Evolutionary conservation across 2,888 invertebrate genomes (phyloP).

Genomic region (Bhutanitis thaidina): DNA sequence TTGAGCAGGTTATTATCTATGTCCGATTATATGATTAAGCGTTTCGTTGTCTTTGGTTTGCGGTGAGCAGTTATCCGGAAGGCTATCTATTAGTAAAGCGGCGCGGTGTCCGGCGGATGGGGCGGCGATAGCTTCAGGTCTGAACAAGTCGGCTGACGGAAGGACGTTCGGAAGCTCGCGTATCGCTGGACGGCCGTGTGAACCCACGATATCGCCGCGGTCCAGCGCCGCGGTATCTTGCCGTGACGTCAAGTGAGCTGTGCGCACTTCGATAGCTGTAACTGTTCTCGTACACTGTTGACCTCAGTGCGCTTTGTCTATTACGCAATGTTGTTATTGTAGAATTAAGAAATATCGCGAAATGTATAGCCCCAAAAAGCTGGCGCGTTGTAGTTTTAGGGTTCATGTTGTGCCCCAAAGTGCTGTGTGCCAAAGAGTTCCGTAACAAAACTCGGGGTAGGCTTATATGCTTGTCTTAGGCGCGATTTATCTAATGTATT

Average conservation of each 20-base stretch:
- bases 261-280: not conserved
- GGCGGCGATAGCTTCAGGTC: constrained; percentile 61
- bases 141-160: constrained; percentile 52
- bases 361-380: too few relatives aligned
- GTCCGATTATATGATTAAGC: not conserved
- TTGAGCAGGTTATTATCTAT: too few relatives aligned
- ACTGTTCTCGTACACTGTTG: not conserved
- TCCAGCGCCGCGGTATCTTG: constrained; percentile 5
- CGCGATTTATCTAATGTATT: too few relatives aligned
- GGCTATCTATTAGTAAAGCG: constrained; percentile 25
- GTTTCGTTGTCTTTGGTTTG: not conserved
- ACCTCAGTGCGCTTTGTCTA: too few relatives aligned
- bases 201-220: constrained; percentile 40
- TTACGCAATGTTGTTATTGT: too few relatives aligned
- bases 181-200: constrained; percentile 51
- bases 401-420: too few relatives aligned
- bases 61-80: constrained; percentile 22
- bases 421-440: too few relatives aligned
- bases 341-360: too few relatives aligned
- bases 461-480: too few relatives aligned
- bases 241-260: not conserved
- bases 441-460: too few relatives aligned
- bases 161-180: constrained; percentile 49
- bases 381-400: too few relatives aligned
- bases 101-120: constrained; percentile 70